Percentiles rank a stretch among this genome's conserved stretches.
Evolutionary conservation across 2,113 vertebrate genomes (phyloP).

Genomic region (Equus quagga): DNA sequence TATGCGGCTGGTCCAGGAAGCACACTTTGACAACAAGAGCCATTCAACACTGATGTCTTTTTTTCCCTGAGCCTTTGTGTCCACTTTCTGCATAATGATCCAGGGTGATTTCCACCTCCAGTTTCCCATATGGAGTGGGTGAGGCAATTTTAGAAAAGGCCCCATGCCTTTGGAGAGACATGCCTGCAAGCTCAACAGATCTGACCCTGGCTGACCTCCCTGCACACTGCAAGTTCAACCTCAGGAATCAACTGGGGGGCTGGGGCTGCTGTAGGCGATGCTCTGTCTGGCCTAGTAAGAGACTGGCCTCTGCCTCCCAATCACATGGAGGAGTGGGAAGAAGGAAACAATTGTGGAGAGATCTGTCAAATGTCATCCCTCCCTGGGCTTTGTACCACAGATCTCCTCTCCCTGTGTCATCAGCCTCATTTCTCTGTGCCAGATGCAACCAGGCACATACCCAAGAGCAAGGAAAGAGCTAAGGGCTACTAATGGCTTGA

Average conservation of each 20-base stretch:
- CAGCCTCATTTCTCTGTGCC: slow-evolving; percentile 11
- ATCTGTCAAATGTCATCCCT: slow-evolving; percentile 40
- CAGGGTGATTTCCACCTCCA: background rate
- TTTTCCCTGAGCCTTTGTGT: background rate
- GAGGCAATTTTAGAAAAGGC: background rate
- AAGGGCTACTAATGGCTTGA: background rate
- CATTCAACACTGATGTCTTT: background rate
- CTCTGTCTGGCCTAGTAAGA: background rate
- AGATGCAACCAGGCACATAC: background rate
- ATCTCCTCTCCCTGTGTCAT: slow-evolving; percentile 59
- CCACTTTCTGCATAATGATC: background rate
- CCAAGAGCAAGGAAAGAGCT: background rate
- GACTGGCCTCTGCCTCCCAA: background rate
- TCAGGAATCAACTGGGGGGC: background rate
- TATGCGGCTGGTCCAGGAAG: background rate
- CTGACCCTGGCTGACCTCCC: background rate
- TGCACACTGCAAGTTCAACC: background rate
- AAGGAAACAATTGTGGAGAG: background rate
- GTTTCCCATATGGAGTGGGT: background rate
- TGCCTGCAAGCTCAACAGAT: background rate
- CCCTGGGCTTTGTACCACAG: slow-evolving; percentile 28
- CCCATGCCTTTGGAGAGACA: background rate
- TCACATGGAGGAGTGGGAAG: background rate
- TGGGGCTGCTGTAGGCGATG: background rate
- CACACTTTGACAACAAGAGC: background rate